Percentiles rank a stretch among this genome's conserved stretches.
Conservation (phyloP, 2,888 invertebrate genomes). For the Ormyrus thymus region DNA sequence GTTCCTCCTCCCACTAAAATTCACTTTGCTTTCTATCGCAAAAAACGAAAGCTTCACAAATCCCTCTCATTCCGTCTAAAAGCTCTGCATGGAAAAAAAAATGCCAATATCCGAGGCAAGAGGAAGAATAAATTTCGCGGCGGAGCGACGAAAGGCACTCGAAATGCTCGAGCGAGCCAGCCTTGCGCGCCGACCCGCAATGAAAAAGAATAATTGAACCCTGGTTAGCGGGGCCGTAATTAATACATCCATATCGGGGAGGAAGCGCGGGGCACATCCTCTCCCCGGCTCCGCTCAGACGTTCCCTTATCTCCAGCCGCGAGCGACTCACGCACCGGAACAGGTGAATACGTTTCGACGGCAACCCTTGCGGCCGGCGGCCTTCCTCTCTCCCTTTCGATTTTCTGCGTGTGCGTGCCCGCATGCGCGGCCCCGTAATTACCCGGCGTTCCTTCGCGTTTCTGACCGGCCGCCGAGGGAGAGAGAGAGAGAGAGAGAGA, state of each 20-base stretch:
- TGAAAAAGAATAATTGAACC: background rate
- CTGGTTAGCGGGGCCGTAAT: constrained; percentile 10
- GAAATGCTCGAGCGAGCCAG: too few species aligned
- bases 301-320: constrained; percentile 34
- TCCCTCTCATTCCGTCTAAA: too few species aligned
- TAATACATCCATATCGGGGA: background rate
- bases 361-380: constrained; percentile 17
- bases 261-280: background rate
- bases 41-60: too few species aligned
- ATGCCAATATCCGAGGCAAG: too few species aligned
- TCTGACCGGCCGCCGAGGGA: background rate
- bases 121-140: too few species aligned
- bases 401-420: background rate
- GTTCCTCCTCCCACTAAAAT: too few species aligned
- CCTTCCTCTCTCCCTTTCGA: background rate
- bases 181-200: too few species aligned
- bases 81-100: too few species aligned
- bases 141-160: too few species aligned
- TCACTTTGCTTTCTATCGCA: too few species aligned
- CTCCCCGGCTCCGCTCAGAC: constrained; percentile 24
- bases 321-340: constrained; percentile 48
- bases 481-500: background rate
- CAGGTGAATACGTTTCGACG: constrained; percentile 49
- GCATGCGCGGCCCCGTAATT: constrained; percentile 38
- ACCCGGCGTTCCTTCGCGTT: constrained; percentile 23